Base-by-base conservation (phyloP, 2,797 vertebrate genomes). In the Danionella dracula region DNA sequence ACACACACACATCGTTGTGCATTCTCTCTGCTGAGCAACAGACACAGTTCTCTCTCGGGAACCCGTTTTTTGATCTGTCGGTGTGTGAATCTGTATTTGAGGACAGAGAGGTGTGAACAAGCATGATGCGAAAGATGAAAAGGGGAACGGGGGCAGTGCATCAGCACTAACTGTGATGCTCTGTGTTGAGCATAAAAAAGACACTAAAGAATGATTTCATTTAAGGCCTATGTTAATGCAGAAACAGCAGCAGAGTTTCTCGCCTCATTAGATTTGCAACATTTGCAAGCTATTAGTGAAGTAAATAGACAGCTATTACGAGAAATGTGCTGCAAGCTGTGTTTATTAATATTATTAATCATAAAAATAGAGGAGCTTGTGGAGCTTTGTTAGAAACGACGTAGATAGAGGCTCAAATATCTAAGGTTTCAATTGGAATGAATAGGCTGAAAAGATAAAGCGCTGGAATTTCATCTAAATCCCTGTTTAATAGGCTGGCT, bases 401-500 rank as follows among this genome's bases (percentile, higher is more conserved):
- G 2, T 50, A n/a, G 21, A 17, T 9, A 1, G 0, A 17, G 4
- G n/a, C 10, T 58, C 23, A 40, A 38, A 55, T 50, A 19, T 16
- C 1, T 8, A n/a, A 4, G 13, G 13, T 12, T 12, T 42, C 15
- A 35, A 32, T 40, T 16, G 19, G 40, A 60, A 59, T 35, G 19
- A 55, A 60, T 44, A 49, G 54, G 27, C 55, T 68, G 29, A 58
- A 53, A 49, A 46, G 46, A 46, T 51, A 21, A 44, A 57, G 35
- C 20, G 38, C 15, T n/a, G 53, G 27, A 45, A 64, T 60, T 58
- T 40, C 53, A 42, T 20, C 20, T 31, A 10, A 37, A 16, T 64
- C 4, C 11, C 10, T 3, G 4, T 59, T 42, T 34, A 46, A 10
- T 38, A 32, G 64, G 27, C 4, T 8, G 1, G 29, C 16, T 31